A percentile compares a stretch with the other conserved stretches of the same genome.
phyloP scores from a whole-genome alignment of 2,888 invertebrate species.

The Trilocha varians region DNA sequence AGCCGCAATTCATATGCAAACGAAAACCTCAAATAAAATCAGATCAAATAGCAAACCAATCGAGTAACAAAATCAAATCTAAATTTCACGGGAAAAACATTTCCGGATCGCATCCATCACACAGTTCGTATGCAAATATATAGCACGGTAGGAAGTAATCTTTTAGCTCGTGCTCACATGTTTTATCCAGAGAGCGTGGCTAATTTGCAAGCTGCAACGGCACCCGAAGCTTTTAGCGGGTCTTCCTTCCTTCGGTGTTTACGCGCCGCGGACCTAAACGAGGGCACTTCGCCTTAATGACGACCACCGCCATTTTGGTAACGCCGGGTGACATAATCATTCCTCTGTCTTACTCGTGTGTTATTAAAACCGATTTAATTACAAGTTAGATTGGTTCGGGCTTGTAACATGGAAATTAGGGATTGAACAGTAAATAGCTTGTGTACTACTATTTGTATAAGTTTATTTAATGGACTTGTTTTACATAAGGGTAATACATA shows the following conservation, averaged over 20 bases:
- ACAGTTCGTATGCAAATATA: slow-evolving; percentile 30
- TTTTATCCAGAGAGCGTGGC: slow-evolving; percentile 50
- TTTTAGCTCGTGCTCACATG: slow-evolving; percentile 50
- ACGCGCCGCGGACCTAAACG: slow-evolving; percentile 55
- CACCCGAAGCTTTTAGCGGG: slow-evolving; percentile 53
- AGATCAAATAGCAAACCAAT: too few species aligned
- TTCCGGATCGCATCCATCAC: neutral
- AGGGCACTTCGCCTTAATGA: slow-evolving; percentile 63
- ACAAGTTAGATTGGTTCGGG: neutral
- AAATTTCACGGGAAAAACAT: neutral
- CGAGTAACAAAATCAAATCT: too few species aligned
- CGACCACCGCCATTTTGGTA: slow-evolving; percentile 54
- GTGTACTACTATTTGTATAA: neutral
- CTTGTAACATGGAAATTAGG: neutral
- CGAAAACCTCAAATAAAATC: too few species aligned
- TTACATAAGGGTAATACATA: too few species aligned
- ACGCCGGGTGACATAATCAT: slow-evolving; percentile 37
- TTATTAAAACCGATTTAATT: slow-evolving; percentile 1
- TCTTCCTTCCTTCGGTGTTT: slow-evolving; percentile 58
- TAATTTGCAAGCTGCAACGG: slow-evolving; percentile 56
- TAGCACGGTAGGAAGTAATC: slow-evolving; percentile 45
- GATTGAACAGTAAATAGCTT: neutral
- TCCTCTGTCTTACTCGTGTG: slow-evolving; percentile 18
- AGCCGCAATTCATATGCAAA: too few species aligned
- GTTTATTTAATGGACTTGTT: too few species aligned